Evolutionary conservation across 2,797 vertebrate species (phyloP).

Genomic region (Myiothlypis coronata): DNA sequence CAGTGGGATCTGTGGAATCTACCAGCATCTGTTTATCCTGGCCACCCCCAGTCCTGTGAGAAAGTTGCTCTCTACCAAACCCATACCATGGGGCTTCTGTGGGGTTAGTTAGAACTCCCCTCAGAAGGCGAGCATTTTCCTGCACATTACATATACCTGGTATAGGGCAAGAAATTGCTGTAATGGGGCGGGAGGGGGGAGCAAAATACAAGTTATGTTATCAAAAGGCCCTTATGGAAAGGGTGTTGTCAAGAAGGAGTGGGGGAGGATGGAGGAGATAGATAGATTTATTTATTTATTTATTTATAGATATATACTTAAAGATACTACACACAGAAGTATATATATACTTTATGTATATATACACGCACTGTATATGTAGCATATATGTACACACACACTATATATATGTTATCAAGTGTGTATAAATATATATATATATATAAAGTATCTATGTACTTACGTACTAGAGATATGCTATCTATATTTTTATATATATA

Average conservation of each 20-base stretch:
- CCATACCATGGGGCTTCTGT: accelerated
- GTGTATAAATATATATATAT: background rate
- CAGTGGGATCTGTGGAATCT: accelerated
- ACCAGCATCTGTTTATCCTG: background rate
- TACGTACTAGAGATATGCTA: background rate
- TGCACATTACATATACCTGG: accelerated
- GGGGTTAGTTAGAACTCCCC: too few species aligned
- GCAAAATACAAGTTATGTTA: background rate
- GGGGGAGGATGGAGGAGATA: accelerated
- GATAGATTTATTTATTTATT: background rate
- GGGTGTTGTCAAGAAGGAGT: background rate
- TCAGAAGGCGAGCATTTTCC: accelerated
- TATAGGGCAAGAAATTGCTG: background rate
- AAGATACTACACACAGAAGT: background rate
- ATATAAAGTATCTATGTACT: background rate
- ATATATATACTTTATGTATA: background rate
- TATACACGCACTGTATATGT: background rate
- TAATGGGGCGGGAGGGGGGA: accelerated
- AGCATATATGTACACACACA: background rate
- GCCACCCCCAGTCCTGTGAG: background rate
- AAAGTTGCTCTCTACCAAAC: background rate
- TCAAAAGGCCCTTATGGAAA: background rate
- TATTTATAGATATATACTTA: background rate
- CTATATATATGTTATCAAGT: too few species aligned
- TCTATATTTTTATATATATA: background rate